A percentile compares a stretch with the other conserved stretches of the same genome.
Conservation (phyloP, 2,797 vertebrate genomes). For the Scyliorhinus canicula region DNA sequence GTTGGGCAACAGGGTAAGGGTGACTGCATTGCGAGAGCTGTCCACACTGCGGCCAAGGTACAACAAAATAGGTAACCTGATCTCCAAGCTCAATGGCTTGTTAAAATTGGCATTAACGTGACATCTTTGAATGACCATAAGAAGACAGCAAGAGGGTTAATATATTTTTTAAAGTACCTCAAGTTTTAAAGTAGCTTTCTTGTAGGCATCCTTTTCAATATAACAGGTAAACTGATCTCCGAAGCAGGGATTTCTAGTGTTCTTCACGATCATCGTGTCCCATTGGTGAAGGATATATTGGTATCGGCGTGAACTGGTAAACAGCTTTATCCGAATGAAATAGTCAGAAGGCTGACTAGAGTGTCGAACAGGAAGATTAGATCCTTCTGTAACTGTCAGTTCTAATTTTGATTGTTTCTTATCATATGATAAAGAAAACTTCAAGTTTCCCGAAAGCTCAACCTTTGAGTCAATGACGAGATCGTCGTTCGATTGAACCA, state of each 20-base stretch:
- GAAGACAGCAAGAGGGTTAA: neutral
- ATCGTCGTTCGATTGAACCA: constrained; percentile 39
- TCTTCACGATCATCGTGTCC: constrained; percentile 59
- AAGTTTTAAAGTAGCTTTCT: constrained; percentile 56
- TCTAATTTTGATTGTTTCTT: constrained; percentile 53
- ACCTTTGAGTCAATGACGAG: constrained; percentile 24
- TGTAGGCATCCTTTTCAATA: constrained; percentile 49
- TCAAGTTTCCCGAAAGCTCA: constrained; percentile 48
- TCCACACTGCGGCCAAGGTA: neutral
- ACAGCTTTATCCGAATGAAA: constrained; percentile 53
- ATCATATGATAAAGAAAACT: constrained; percentile 58
- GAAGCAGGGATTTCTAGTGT: constrained; percentile 57
- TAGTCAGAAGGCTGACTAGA: constrained; percentile 46
- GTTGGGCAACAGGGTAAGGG: neutral
- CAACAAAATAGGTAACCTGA: neutral
- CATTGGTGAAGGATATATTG: constrained; percentile 59
- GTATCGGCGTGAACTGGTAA: constrained; percentile 48
- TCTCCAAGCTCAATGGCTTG: neutral
- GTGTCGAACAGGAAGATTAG: constrained; percentile 47
- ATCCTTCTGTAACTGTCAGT: constrained; percentile 57
- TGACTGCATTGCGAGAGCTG: neutral
- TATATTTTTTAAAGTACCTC: constrained; percentile 50
- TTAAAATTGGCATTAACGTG: neutral
- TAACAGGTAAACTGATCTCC: constrained; percentile 61
- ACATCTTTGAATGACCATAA: neutral